Evolutionary conservation across 2,888 invertebrate genomes (phyloP).

Genomic region (Acleris literana): DNA sequence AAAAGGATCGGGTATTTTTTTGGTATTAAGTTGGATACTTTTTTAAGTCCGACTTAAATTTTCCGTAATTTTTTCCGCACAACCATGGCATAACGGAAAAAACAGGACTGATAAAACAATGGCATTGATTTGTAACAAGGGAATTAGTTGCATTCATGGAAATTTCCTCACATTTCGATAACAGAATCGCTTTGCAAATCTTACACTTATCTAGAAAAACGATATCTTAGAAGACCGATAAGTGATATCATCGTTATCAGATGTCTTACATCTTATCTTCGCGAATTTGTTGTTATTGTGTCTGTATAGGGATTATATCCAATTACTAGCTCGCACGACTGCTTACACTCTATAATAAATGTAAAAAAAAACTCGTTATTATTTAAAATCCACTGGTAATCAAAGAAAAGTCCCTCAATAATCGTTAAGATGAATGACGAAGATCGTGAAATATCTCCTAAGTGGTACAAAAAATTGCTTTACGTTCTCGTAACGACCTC

Average conservation of each 20-base stretch:
- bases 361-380: no score
- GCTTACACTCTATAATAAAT: not conserved
- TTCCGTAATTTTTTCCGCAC: no score
- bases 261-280: conserved; percentile 14
- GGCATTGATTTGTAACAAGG: not conserved
- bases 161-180: conserved; percentile 13
- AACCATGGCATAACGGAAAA: not conserved
- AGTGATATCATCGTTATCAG: conserved; percentile 9
- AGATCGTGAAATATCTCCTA: conserved; percentile 4
- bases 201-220: conserved; percentile 21
- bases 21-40: no score
- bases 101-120: not conserved
- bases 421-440: conserved; percentile 1
- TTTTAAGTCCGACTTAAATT: no score
- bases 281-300: conserved; percentile 32
- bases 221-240: conserved; percentile 23
- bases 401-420: not conserved
- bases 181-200: conserved; percentile 18
- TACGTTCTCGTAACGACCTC: conserved; percentile 46
- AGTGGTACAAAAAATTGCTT: conserved; percentile 24
- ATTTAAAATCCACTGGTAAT: not conserved
- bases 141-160: conserved; percentile 11
- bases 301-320: not conserved
- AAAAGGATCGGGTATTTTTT: not conserved
- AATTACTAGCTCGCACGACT: no score